Evolutionary conservation across 2,888 invertebrate genomes (phyloP).

Genomic region (Melieria crassipennis): DNA sequence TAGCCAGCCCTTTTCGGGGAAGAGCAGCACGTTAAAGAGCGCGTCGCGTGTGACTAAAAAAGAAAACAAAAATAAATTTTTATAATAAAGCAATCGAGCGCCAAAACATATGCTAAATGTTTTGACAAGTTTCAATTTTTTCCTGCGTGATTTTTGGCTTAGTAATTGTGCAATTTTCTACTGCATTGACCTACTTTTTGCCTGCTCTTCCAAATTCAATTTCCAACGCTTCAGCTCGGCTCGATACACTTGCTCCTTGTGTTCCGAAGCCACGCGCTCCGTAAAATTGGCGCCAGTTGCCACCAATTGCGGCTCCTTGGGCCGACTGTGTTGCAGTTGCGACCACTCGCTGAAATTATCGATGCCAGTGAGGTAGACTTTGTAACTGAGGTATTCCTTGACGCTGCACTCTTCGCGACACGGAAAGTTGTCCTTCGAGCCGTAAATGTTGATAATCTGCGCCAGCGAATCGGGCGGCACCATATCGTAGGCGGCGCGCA

Average conservation of each 20-base stretch:
- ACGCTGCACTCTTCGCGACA: conserved; percentile 68
- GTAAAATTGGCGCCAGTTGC: conserved; percentile 77
- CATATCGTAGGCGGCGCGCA: conserved; percentile 79
- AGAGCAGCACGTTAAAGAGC: conserved; percentile 86
- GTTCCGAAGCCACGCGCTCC: conserved; percentile 89
- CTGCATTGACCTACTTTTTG: conserved; percentile 68
- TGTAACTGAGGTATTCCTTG: conserved; percentile 87
- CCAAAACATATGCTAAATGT: not conserved
- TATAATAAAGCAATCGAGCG: not conserved
- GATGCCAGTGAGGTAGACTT: conserved; percentile 86
- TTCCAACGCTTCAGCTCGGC: conserved; percentile 83
- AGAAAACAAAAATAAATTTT: conserved; percentile 23
- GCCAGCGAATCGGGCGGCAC: conserved; percentile 75
- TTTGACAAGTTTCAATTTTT: not conserved
- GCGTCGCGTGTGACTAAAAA: conserved; percentile 76
- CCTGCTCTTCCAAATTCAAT: conserved; percentile 75
- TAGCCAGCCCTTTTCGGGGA: conserved; percentile 92
- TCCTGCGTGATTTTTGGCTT: not conserved
- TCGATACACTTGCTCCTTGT: conserved; percentile 80
- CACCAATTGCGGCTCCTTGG: conserved; percentile 73
- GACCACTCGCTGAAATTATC: conserved; percentile 93
- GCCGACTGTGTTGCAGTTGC: conserved; percentile 82
- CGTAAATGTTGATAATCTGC: conserved; percentile 67
- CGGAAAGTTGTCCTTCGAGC: conserved; percentile 66
- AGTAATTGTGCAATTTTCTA: not conserved